Evolutionary conservation across 64 coral and sea anemone species (phyloP).

Genomic region (Montipora sp.): DNA sequence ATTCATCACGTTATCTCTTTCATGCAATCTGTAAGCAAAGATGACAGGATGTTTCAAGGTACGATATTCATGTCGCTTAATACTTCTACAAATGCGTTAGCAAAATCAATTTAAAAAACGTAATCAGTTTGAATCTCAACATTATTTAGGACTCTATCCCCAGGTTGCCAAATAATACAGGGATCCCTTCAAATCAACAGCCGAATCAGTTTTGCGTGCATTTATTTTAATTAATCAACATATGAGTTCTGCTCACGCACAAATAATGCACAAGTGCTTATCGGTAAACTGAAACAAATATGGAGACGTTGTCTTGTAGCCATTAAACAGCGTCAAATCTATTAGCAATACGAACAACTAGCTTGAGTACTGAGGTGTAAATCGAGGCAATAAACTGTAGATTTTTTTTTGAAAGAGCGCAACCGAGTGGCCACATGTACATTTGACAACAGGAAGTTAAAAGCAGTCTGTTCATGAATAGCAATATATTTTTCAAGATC

Average conservation of each 20-base stretch:
- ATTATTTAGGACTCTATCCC: background rate
- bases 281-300: background rate
- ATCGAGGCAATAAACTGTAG: background rate
- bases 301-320: background rate
- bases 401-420: background rate
- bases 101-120: background rate
- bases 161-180: background rate
- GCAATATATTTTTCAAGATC: background rate
- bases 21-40: background rate
- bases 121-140: background rate
- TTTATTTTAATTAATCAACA: background rate
- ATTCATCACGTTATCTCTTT: background rate
- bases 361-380: background rate
- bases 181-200: background rate
- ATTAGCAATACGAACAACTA: background rate
- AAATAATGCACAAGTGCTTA: background rate
- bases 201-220: background rate
- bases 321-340: background rate
- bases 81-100: background rate
- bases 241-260: background rate
- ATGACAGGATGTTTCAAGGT: background rate
- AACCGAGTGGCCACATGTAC: background rate
- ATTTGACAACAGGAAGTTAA: constrained; percentile 13
- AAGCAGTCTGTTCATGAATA: background rate
- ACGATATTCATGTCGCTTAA: no score